Base-by-base conservation (phyloP, 2,797 vertebrate species). In the Nannoperca australis region DNA sequence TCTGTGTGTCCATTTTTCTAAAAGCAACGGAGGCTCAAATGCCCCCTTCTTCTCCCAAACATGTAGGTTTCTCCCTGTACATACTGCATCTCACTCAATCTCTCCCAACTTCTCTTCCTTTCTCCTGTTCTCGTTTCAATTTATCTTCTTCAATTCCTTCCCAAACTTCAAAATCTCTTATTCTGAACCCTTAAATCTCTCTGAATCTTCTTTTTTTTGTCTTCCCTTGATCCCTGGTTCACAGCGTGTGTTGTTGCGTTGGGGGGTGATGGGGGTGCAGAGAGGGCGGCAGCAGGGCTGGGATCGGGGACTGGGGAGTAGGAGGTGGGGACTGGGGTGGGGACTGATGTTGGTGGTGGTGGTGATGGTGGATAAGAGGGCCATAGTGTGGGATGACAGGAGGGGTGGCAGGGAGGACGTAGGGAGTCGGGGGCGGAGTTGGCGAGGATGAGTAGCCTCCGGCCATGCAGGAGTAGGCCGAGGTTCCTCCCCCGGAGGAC, bases 191-290 rank as follows among this genome's bases (percentile, higher is more conserved):
- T 54, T 70, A 34, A 84, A 71, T 71, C 62, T 59, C 10, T 78
- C 50, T 56, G 8, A 72, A 70, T 73, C 65, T 78, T 63, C 7
- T 12, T 42, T 32, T 70, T 53, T 15, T 20, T 61, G 61, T 78
- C 67, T 64, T 85, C 86, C 85, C 91, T 91, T 89, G 78, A 89
- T 85, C 82, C 85, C 88, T 80, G 87, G 78, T 93, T 97, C 96
- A 98, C 95, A 97, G 96, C 87, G 92, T 96, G 91, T 96, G 96
- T 93, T 97, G 97, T 89, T 97, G 97, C 0, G 96, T 92, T 1
- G 96, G 95, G 18, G 96, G 76, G 83, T 93, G 94, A 50, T 94
- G 95, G 18, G 94, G 92, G 86, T 95, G 96, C 87, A 96, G 94
- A 20, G 92, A 86, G 20, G 95, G 82, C 0, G 96, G 94, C 69